phyloP scores from a whole-genome alignment of 2,113 vertebrate genomes.

The Sus scrofa region T2T-Sscrofa CM000818.6:41577501-41578000 shows the following conservation, averaged over 20 bases:
- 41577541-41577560: neutral
- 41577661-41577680: neutral
- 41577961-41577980: neutral
- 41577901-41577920: neutral
- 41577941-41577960: neutral
- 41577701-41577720: neutral
- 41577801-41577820: neutral
- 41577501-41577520: neutral
- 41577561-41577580: neutral
- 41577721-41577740: neutral
- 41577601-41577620: neutral
- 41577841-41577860: neutral
- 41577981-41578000: neutral
- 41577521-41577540: neutral
- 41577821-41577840: neutral
- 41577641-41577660: neutral
- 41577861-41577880: neutral
- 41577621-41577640: neutral
- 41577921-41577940: neutral
- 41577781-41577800: neutral
- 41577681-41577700: neutral
- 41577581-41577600: neutral
- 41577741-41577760: neutral
- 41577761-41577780: neutral
- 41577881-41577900: neutral